Base-by-base conservation (phyloP, 2,797 vertebrate species). In the Anas bernieri region DNA sequence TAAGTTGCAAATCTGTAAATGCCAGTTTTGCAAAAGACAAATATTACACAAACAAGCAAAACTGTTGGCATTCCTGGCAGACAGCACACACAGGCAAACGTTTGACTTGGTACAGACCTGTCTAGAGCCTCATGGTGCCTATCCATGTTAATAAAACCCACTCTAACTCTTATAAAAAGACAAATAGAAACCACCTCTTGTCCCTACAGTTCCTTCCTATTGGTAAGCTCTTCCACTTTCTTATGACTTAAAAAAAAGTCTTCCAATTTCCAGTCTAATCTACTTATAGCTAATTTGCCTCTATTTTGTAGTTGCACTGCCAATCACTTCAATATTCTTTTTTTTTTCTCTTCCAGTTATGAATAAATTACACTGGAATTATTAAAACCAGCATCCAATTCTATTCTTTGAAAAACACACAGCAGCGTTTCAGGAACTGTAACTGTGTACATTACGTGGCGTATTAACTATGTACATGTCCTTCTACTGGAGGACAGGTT, bases 61-160 rank as follows among this genome's bases (percentile, higher is more conserved):
- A 35, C 50, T 35, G 39, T 1, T 80, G 86, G 62, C 48, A 33
- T 26, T 48, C 17, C 46, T 35, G 76, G 31, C 45, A 90, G 33
- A 45, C 13, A 0, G 0, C 12, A 26, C 26, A 33, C 17, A n/a
- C 28, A 66, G 22, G 25, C 66, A 78, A 80, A 59, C 54, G 10
- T 26, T 2, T 37, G 35, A 50, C 23, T 22, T 10, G 55, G 37
- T 70, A 30, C 43, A 70, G 35, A 70, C 26, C 17, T 46, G n/a
- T 10, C 30, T 61, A 62, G 37, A 23, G 59, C 35, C n/a, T 66
- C 78, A 46, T 2, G 0, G 4, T 17, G 17, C 46, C 43, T 23
- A 12, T 31, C 83, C 84, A 23, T n/a, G 35, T 2, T 25, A 16
- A 68, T n/a, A 43, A n/a, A 55, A 11, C 2, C 1, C 48, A 33